phyloP scores from a whole-genome alignment of 2,797 vertebrate genomes.

The Takifugu rubripes region DNA sequence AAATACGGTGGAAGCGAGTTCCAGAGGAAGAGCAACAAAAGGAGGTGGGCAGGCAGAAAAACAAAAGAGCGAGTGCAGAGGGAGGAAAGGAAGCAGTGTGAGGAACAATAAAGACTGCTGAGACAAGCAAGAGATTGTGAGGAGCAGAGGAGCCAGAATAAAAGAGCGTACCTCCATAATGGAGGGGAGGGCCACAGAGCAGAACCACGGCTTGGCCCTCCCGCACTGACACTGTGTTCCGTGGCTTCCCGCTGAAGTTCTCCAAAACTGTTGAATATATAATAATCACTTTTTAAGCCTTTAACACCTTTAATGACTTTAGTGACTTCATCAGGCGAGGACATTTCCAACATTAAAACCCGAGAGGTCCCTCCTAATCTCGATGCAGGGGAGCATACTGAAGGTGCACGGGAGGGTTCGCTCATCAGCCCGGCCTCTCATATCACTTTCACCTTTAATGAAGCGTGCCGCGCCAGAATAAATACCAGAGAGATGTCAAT shows the following conservation, averaged over 20 bases:
- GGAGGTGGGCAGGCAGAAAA: constrained; percentile 30
- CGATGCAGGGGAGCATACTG: constrained; percentile 9
- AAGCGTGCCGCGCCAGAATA: constrained; percentile 56
- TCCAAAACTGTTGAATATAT: constrained; percentile 82
- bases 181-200: constrained; percentile 89
- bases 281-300: constrained; percentile 22
- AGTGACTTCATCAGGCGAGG: constrained; percentile 21
- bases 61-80: constrained; percentile 39
- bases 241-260: constrained; percentile 84
- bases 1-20: constrained; percentile 31
- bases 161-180: constrained; percentile 83
- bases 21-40: constrained; percentile 12
- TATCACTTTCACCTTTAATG: constrained; percentile 71
- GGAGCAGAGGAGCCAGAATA: constrained; percentile 32
- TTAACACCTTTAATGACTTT: constrained; percentile 25
- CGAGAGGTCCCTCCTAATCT: constrained; percentile 27
- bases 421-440: constrained; percentile 31
- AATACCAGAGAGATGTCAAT: constrained; percentile 51
- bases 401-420: constrained; percentile 17
- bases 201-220: constrained; percentile 93
- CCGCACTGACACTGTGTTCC: constrained; percentile 85
- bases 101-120: constrained; percentile 56
- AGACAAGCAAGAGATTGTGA: constrained; percentile 41
- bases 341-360: constrained; percentile 23
- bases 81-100: constrained; percentile 50